These are phyloP conservation scores for Poeciliopsis gracilis DNA, from an alignment of 2,797 vertebrate genomes.

Conservation along the genomic window DNA sequence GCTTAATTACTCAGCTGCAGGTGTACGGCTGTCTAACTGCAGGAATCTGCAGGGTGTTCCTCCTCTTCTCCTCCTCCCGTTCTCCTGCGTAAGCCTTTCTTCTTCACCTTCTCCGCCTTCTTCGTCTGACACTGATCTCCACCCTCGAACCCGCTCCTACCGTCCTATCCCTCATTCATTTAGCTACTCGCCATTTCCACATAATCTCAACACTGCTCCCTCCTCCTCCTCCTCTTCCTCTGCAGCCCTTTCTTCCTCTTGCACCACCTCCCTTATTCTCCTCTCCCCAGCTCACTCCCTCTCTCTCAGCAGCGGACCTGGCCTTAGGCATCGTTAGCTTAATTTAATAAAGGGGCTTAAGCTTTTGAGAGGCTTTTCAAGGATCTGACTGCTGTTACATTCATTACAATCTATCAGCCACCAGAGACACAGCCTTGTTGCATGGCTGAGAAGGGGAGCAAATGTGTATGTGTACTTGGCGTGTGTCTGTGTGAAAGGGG, in stretches of 20 bases:
- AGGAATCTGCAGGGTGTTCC: conserved; percentile 52
- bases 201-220: conserved; percentile 48
- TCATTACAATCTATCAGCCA: conserved; percentile 86
- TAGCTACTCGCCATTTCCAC: conserved; percentile 60
- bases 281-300: conserved; percentile 25
- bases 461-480: conserved; percentile 12
- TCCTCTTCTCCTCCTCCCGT: conserved; percentile 44
- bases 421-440: conserved; percentile 79
- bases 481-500: background rate
- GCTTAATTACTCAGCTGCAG: conserved; percentile 59
- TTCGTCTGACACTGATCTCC: conserved; percentile 46
- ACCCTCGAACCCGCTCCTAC: conserved; percentile 17
- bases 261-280: conserved; percentile 43
- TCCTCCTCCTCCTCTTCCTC: conserved; percentile 51
- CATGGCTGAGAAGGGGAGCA: conserved; percentile 60
- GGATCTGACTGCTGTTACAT: conserved; percentile 84
- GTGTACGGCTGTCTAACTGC: conserved; percentile 44
- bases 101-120: conserved; percentile 42
- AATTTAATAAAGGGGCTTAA: conserved; percentile 86
- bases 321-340: conserved; percentile 83
- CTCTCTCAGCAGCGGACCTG: conserved; percentile 70
- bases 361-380: conserved; percentile 86
- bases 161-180: conserved; percentile 47
- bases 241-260: conserved; percentile 48
- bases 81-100: conserved; percentile 28